phyloP scores from a whole-genome alignment of 2,888 invertebrate genomes.

The Onchidella celtica region DNA sequence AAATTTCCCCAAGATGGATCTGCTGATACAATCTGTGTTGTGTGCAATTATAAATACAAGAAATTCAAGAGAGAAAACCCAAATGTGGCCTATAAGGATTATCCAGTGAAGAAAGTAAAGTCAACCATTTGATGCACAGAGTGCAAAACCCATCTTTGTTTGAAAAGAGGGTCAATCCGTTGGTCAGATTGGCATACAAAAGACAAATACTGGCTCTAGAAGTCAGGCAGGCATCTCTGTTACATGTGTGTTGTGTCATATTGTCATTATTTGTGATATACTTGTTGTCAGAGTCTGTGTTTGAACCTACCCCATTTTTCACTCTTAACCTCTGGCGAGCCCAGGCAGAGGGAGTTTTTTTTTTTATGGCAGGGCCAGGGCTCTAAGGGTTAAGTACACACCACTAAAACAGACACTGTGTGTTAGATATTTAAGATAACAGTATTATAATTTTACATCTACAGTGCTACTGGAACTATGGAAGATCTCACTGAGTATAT shows the following conservation, averaged over 20 bases:
- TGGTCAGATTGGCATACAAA: constrained; percentile 46
- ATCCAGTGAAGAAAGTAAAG: constrained; percentile 24
- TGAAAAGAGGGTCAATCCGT: constrained; percentile 26
- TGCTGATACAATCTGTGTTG: constrained; percentile 40
- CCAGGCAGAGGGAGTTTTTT: constrained; percentile 12
- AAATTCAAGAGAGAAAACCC: constrained; percentile 30
- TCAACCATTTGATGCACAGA: constrained; percentile 34
- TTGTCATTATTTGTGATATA: background rate
- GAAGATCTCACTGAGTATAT: too few species aligned
- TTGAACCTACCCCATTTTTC: background rate
- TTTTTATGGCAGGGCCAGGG: background rate
- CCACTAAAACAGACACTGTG: too few species aligned
- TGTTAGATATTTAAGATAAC: too few species aligned
- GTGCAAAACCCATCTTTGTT: constrained; percentile 31
- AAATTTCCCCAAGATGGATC: constrained; percentile 38
- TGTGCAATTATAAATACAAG: constrained; percentile 42
- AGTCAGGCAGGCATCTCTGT: constrained; percentile 4
- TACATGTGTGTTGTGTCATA: background rate
- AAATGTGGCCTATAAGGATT: constrained; percentile 15
- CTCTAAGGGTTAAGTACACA: constrained; percentile 10
- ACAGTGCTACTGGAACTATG: too few species aligned
- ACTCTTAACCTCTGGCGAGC: constrained; percentile 1
- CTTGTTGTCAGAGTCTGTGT: background rate
- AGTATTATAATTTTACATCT: too few species aligned
- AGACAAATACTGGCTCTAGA: constrained; percentile 34